Evolutionary conservation across 2,797 vertebrate species (phyloP), one percentile per base, ranked within the genome.

Genomic region (Syncerus caffer): DNA sequence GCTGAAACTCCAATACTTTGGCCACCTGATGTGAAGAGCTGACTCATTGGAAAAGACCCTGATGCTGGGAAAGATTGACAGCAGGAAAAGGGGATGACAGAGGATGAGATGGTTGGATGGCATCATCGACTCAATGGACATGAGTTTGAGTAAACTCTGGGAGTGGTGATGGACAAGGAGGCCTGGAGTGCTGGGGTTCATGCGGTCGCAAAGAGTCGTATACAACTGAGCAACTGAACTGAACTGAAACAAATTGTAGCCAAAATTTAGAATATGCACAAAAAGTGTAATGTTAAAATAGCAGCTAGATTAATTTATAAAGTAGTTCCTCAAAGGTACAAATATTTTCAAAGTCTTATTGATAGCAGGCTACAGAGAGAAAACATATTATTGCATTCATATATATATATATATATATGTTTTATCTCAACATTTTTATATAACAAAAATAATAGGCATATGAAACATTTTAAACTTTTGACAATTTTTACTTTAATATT

Each of bases 121-220:
- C 19, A 38, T 71, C 19, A 71, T 38, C 0, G 4, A 71, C 19
- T 38, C 9, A 21, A 12, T 38, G 19, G 19, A 71, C 0, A 12
- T 11, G n/a, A 21, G 4, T 71, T 23, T 38, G 64, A 4, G 10
- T 38, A 6, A 23, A 71, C 10, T 38, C 9, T 21, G n/a, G n/a
- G 17, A 71, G 64, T 71, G n/a, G n/a, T 21, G 10, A 71, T 71
- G 64, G 19, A 71, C n/a, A 71, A n/a, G 9, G n/a, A 71, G n/a
- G 19, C 34, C 27, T 71, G 19, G 4, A 0, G 2, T 38, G 17
- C n/a, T 38, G 64, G 17, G 1, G 9, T 71, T 38, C n/a, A 71
- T 23, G 9, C 0, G 0, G 17, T 38, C 0, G 0, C n/a, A 21
- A 71, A 38, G n/a, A 38, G 19, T 21, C 0, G 0, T 9, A 71